Evolutionary conservation across 2,797 vertebrate genomes (phyloP).

Genomic region (Holocentrus rufus): DNA sequence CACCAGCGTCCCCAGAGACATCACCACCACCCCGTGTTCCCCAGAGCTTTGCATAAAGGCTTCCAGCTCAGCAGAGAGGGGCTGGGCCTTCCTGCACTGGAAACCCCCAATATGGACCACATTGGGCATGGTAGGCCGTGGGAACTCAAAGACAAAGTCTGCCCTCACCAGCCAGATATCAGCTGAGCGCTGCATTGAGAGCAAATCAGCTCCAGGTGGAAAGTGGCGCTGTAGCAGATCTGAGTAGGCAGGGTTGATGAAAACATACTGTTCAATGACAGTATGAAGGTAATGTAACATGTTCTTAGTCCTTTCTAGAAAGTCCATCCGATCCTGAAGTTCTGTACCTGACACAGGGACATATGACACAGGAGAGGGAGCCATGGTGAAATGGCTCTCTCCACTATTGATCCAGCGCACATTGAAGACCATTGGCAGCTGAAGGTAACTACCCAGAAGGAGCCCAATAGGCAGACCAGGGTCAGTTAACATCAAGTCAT

Average conservation of each 20-base stretch:
- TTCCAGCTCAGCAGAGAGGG: slow-evolving; percentile 72
- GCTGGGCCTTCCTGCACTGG: slow-evolving; percentile 69
- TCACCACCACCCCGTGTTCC: slow-evolving; percentile 78
- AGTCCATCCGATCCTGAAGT: slow-evolving; percentile 72
- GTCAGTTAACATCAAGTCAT: slow-evolving; percentile 77
- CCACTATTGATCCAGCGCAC: slow-evolving; percentile 75
- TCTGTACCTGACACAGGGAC: slow-evolving; percentile 69
- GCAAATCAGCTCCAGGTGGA: slow-evolving; percentile 69
- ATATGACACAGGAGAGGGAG: slow-evolving; percentile 75
- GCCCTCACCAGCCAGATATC: slow-evolving; percentile 78
- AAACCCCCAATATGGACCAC: slow-evolving; percentile 81
- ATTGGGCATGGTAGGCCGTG: slow-evolving; percentile 80
- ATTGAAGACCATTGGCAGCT: slow-evolving; percentile 75
- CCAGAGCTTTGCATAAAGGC: slow-evolving; percentile 77
- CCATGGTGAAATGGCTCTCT: slow-evolving; percentile 66
- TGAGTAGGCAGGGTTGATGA: slow-evolving; percentile 59
- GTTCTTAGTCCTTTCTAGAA: slow-evolving; percentile 69
- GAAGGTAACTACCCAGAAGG: slow-evolving; percentile 69
- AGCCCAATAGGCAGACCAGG: slow-evolving; percentile 62
- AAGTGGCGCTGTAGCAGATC: slow-evolving; percentile 67
- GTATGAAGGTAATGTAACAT: slow-evolving; percentile 62
- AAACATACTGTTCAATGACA: slow-evolving; percentile 37
- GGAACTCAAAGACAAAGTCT: slow-evolving; percentile 81
- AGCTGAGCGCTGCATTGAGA: slow-evolving; percentile 64
- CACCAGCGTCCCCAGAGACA: slow-evolving; percentile 75